Conservation (phyloP, 2,797 vertebrate genomes). For the Spea hammondii region DNA sequence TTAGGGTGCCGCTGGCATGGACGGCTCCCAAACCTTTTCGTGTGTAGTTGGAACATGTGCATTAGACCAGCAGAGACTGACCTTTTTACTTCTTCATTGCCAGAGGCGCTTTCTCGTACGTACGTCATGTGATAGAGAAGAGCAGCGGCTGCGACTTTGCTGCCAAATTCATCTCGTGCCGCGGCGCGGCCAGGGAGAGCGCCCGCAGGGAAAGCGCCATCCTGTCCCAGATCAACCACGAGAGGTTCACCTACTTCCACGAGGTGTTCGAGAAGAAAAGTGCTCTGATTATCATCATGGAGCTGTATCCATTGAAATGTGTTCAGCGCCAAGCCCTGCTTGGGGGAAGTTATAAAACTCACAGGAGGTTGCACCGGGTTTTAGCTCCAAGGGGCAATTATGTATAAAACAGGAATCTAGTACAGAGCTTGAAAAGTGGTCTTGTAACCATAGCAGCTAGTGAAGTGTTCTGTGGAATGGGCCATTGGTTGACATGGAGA, state of each 20-base stretch:
- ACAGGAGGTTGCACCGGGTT: too few relatives aligned
- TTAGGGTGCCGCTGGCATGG: too few relatives aligned
- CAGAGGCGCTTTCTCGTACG: slow-evolving; percentile 93
- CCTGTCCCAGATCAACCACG: slow-evolving; percentile 86
- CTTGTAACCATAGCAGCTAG: too few relatives aligned
- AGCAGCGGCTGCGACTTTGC: slow-evolving; percentile 82
- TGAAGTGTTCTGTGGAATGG: too few relatives aligned
- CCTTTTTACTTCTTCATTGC: neutral
- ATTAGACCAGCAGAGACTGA: neutral
- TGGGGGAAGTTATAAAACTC: too few relatives aligned
- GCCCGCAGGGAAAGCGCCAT: slow-evolving; percentile 84
- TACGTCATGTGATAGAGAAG: slow-evolving; percentile 87
- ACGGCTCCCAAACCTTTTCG: too few relatives aligned
- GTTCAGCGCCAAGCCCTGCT: too few relatives aligned
- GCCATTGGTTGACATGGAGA: too few relatives aligned
- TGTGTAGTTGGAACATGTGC: too few relatives aligned
- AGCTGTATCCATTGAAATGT: slow-evolving; percentile 80
- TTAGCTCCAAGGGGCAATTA: too few relatives aligned
- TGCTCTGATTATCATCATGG: slow-evolving; percentile 84
- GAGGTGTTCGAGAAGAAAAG: slow-evolving; percentile 96
- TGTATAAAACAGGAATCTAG: too few relatives aligned
- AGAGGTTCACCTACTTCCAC: slow-evolving; percentile 87
- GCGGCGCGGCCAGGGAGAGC: slow-evolving; percentile 81
- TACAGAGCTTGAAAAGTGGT: too few relatives aligned
- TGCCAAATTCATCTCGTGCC: slow-evolving; percentile 90